Conservation (phyloP, 1,140 invertebrate genomes). For the Tenebrio molitor region DNA sequence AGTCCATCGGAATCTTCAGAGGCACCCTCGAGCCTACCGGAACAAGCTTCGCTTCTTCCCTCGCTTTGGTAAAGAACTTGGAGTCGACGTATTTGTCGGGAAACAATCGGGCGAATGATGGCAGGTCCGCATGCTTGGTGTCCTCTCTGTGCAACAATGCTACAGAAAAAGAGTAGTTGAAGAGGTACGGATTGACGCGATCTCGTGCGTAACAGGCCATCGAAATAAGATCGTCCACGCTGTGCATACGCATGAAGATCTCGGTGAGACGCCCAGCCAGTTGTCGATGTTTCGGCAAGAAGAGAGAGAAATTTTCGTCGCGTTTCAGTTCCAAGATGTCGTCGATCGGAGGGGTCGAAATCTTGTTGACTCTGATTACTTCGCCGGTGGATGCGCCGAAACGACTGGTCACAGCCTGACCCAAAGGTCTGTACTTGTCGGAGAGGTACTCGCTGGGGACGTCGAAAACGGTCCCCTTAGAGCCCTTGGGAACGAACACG, state of each 20-base stretch:
- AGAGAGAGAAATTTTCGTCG: conserved; percentile 80
- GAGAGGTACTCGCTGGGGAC: conserved; percentile 56
- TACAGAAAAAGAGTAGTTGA: conserved; percentile 83
- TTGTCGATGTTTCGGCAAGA: conserved; percentile 76
- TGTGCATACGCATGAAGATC: conserved; percentile 79
- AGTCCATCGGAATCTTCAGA: conserved; percentile 78
- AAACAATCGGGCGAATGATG: conserved; percentile 79
- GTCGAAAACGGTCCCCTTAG: conserved; percentile 45
- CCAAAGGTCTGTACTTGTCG: conserved; percentile 73
- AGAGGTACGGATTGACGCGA: no score
- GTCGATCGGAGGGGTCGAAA: conserved; percentile 76
- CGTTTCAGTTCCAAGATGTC: conserved; percentile 76
- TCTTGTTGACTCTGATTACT: conserved; percentile 73
- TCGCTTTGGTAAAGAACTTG: conserved; percentile 75
- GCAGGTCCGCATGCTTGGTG: conserved; percentile 78
- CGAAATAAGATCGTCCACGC: conserved; percentile 78
- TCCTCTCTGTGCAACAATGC: conserved; percentile 82
- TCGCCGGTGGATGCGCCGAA: conserved; percentile 70
- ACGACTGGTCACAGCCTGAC: conserved; percentile 68
- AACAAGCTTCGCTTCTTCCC: conserved; percentile 78
- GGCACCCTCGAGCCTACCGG: conserved; percentile 74
- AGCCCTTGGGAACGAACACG: conserved; percentile 63
- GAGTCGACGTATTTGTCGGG: conserved; percentile 85
- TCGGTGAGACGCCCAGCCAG: conserved; percentile 78
- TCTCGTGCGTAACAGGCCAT: conserved; percentile 79